Evolutionary conservation across 2,797 vertebrate genomes (phyloP).

Genomic region (Psittacula echo): DNA sequence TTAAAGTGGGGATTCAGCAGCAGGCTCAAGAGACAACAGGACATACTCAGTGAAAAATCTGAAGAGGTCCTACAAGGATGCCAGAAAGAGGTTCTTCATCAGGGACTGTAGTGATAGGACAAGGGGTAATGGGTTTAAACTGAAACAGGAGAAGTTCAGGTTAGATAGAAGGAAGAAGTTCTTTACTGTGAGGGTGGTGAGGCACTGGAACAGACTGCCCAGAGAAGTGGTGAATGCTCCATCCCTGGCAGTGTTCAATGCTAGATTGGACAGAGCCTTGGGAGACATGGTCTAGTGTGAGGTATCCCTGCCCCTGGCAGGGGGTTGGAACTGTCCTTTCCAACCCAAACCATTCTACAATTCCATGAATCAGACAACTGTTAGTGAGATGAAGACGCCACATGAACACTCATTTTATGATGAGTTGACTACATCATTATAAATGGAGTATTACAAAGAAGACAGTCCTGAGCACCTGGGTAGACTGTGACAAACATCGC

Average conservation of each 20-base stretch:
- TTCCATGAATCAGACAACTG: not conserved
- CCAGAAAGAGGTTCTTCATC: not conserved
- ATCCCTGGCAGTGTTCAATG: not conserved
- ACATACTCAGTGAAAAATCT: not conserved
- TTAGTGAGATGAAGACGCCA: not conserved
- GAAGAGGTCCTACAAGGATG: not conserved
- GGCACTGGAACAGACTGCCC: not conserved
- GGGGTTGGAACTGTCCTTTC: not conserved
- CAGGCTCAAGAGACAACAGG: not conserved
- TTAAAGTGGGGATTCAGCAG: accelerated
- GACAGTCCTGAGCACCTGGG: not conserved
- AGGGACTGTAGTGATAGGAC: not conserved
- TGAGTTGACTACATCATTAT: accelerated
- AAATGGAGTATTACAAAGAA: not conserved
- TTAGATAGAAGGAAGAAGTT: not conserved
- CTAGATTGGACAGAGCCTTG: not conserved
- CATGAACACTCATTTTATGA: accelerated
- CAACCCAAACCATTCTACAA: not conserved
- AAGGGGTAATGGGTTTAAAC: not conserved
- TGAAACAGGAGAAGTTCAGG: not conserved
- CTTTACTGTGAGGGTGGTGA: not conserved
- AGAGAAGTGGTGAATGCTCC: not conserved
- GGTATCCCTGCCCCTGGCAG: not conserved
- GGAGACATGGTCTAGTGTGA: not conserved
- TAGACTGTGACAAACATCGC: not conserved